Conservation (phyloP, 2,113 vertebrate genomes). For the Anoura caudifer region DNA sequence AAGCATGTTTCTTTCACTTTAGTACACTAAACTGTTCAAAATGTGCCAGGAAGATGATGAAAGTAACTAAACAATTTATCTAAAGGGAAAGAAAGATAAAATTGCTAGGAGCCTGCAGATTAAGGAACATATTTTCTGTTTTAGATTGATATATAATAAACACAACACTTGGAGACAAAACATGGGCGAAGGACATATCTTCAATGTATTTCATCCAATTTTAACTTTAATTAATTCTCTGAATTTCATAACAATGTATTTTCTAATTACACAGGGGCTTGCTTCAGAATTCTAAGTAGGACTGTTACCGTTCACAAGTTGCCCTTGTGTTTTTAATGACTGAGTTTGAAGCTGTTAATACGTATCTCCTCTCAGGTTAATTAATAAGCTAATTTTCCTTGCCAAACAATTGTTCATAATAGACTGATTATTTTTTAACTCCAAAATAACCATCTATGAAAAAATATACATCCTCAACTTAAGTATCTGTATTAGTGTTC, state of each 20-base stretch:
- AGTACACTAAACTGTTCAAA: not conserved
- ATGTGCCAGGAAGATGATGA: not conserved
- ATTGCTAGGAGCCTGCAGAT: not conserved
- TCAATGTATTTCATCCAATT: constrained; percentile 6
- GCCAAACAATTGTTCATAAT: not conserved
- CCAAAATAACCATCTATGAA: not conserved
- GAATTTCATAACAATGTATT: constrained; percentile 43
- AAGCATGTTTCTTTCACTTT: not conserved
- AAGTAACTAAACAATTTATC: not conserved
- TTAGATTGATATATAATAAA: constrained; percentile 51
- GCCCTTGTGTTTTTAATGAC: not conserved
- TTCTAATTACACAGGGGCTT: constrained; percentile 46
- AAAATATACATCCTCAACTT: not conserved
- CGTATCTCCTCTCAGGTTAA: constrained; percentile 3
- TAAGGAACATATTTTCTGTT: constrained; percentile 16
- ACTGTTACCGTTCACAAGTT: not conserved
- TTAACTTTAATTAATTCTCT: constrained; percentile 52
- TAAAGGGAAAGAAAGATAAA: constrained; percentile 28
- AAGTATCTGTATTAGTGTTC: not conserved
- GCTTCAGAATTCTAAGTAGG: constrained; percentile 40
- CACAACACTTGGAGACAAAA: constrained; percentile 33
- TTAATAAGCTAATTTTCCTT: not conserved
- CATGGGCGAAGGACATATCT: not conserved
- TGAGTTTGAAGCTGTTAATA: not conserved
- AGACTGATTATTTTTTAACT: not conserved